These are phyloP conservation scores for Sphaeridia pumilis DNA, from an alignment of 2,888 invertebrate species.

Conservation along the genomic window DNA sequence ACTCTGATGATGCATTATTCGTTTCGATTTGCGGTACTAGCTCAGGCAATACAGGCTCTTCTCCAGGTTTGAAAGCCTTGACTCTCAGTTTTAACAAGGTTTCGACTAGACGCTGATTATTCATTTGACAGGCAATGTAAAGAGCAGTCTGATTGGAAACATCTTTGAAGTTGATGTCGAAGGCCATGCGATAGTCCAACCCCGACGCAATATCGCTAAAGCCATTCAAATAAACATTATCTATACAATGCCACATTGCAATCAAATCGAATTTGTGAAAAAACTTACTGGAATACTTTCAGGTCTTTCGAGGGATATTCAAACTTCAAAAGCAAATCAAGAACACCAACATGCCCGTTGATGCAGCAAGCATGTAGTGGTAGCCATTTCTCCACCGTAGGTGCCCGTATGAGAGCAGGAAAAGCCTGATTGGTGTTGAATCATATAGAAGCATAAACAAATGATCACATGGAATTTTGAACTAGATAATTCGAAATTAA, in stretches of 20 bases:
- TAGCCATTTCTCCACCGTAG: constrained; percentile 83
- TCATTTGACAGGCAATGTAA: constrained; percentile 75
- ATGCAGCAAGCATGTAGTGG: constrained; percentile 87
- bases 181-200: constrained; percentile 76
- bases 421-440: too few species aligned
- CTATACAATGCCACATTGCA: background rate
- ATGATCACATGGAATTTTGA: background rate
- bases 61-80: constrained; percentile 27
- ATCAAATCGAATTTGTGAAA: background rate
- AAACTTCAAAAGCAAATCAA: constrained; percentile 63
- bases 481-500: background rate
- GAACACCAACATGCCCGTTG: constrained; percentile 66
- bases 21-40: background rate
- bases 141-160: constrained; percentile 81
- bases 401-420: constrained; percentile 69
- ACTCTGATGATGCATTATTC: background rate
- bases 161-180: constrained; percentile 83
- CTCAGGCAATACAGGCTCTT: constrained; percentile 2
- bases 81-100: constrained; percentile 54
- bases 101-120: constrained; percentile 65
- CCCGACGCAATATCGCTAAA: constrained; percentile 38
- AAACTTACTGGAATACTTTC: constrained; percentile 47
- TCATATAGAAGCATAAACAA: background rate
- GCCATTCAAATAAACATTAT: background rate
- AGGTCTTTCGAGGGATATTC: constrained; percentile 63